Evolutionary conservation across 2,797 vertebrate genomes (phyloP), one percentile per base, ranked within the genome.

Genomic region (Labroides dimidiatus): DNA sequence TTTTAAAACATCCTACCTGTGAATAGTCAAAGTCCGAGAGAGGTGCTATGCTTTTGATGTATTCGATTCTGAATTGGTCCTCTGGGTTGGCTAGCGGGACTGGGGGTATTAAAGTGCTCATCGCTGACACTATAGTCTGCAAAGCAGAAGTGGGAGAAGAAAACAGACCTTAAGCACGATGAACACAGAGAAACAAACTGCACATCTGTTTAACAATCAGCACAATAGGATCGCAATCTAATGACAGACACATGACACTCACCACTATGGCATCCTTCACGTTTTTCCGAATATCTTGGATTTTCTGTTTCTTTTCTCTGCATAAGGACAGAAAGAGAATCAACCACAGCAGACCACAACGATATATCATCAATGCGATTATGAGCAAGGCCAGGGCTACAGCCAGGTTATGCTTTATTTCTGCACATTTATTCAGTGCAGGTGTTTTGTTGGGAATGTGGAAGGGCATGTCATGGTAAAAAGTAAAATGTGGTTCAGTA

Each of bases 251-350:
- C 50, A 65, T 67, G 85, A 84, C 10, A 92, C 97, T 97, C 93
- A 99, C 98, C 97, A 99, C 97, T 91, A 99, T 99, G 77, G 98
- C 98, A 94, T 99, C 98, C 95, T 99, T 99, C 91, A 99, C 97
- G 90, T 99, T 99, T 96, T 99, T 99, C 93, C 97, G 95, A 93
- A 99, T 99, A 93, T 99, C 98, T 94, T 97, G 95, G 88, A 99
- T 98, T 95, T 99, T 99, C 95, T 98, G 97, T 94, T 98, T 98
- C 95, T 99, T 99, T 94, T 99, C 98, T 93, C 98, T 99, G 93
- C 63, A 64, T 92, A 80, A 78, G 85, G 69, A 91, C 69, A 95
- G 85, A 80, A 73, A 90, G 58, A 24, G 11, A 21, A 52, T 45
- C 43, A 78, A 74, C 42, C 48, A 72, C 64, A 78, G 33, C n/a